Percentiles rank a stretch among this genome's conserved stretches.
These are phyloP conservation scores for Anodontia alba DNA, from an alignment of 2,888 invertebrate genomes.

Conservation along the genomic window DNA sequence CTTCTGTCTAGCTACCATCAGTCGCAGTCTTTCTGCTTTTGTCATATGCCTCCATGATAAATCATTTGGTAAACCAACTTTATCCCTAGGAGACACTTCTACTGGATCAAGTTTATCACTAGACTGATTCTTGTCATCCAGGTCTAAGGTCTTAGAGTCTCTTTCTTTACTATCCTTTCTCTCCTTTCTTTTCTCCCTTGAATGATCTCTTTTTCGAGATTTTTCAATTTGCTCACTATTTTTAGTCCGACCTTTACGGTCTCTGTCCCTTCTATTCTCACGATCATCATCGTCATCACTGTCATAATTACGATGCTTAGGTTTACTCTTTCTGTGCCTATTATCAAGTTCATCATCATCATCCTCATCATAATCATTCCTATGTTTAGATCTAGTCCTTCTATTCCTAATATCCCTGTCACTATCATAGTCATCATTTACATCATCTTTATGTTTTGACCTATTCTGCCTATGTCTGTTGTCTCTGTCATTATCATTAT, in stretches of 20 bases:
- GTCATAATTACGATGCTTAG: constrained; percentile 18
- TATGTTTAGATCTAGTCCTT: constrained; percentile 33
- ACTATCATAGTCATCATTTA: constrained; percentile 31
- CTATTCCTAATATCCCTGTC: constrained; percentile 27
- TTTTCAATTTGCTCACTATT: constrained; percentile 34
- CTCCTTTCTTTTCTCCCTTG: constrained; percentile 45
- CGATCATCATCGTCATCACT: constrained; percentile 22
- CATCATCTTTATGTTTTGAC: constrained; percentile 40
- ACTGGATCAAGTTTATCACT: constrained; percentile 34
- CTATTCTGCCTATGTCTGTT: constrained; percentile 29
- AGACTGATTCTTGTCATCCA: constrained; percentile 14
- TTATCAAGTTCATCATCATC: constrained; percentile 15
- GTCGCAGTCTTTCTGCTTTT: constrained; percentile 63
- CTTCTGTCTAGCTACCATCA: constrained; percentile 63
- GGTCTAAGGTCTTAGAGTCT: not conserved
- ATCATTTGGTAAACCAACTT: constrained; percentile 62
- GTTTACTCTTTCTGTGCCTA: constrained; percentile 21
- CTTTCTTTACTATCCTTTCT: constrained; percentile 31
- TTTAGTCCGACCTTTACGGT: constrained; percentile 27
- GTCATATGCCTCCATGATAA: constrained; percentile 76
- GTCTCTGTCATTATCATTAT: constrained; percentile 35
- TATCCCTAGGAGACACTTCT: constrained; percentile 56
- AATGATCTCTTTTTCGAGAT: constrained; percentile 37
- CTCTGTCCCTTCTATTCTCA: not conserved
- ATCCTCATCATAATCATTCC: constrained; percentile 25